Conservation (phyloP, 2,797 vertebrate species). For the Triplophysa bombifrons region DNA sequence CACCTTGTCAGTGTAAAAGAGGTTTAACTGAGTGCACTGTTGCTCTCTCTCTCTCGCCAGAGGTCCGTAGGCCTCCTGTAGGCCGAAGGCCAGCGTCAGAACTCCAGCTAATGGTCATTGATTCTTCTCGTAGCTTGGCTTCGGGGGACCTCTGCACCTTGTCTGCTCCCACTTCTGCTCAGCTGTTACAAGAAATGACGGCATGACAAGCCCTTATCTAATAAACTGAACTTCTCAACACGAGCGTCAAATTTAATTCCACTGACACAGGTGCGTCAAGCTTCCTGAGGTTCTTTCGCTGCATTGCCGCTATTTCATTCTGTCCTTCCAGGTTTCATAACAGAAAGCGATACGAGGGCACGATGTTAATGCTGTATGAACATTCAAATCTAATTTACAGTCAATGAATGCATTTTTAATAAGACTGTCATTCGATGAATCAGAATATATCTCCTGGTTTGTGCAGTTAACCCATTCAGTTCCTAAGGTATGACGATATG, state of each 20-base stretch:
- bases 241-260: conserved; percentile 56
- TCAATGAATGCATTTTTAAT: background rate
- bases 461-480: no score
- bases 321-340: conserved; percentile 15
- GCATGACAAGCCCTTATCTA: conserved; percentile 58
- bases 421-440: background rate
- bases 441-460: no score
- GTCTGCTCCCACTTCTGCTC: conserved; percentile 60
- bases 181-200: conserved; percentile 62
- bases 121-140: conserved; percentile 55
- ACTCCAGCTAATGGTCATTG: conserved; percentile 61
- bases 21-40: conserved; percentile 20
- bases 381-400: conserved; percentile 5
- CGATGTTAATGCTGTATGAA: conserved; percentile 5
- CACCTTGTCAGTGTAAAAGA: background rate
- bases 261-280: conserved; percentile 52
- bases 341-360: background rate
- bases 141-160: conserved; percentile 55
- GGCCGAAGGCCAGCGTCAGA: conserved; percentile 51
- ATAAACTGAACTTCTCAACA: conserved; percentile 60
- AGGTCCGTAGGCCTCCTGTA: conserved; percentile 36
- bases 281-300: conserved; percentile 13
- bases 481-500: no score
- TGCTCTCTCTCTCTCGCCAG: conserved; percentile 37
- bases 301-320: conserved; percentile 38